Evolutionary conservation across 2,113 vertebrate species (phyloP).

Genomic region (Chloebia gouldiae): DNA sequence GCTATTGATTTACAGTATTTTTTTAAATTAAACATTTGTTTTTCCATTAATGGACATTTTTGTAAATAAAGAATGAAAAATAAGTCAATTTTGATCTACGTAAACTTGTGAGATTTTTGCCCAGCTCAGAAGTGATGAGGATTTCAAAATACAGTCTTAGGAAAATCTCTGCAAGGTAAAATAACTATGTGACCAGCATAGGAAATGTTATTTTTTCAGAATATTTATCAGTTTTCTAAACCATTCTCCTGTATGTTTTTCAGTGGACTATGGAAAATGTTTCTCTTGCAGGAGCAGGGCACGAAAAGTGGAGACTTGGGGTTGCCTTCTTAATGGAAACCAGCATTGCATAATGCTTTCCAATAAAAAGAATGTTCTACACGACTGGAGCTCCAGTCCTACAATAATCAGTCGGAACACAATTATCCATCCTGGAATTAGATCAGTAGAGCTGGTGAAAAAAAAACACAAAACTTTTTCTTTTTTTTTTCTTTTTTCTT

Average conservation of each 20-base stretch:
- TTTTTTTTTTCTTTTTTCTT: not conserved
- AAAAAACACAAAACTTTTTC: not conserved
- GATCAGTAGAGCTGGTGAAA: slow-evolving; percentile 5
- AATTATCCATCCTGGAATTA: slow-evolving; percentile 56
- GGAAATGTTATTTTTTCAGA: not conserved
- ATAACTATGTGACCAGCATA: not conserved
- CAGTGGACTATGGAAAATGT: not conserved
- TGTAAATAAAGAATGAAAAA: not conserved
- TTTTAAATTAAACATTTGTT: not conserved
- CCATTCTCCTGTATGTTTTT: not conserved
- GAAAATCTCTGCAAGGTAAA: not conserved
- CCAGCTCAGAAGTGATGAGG: not conserved
- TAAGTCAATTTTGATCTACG: not conserved
- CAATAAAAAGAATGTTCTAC: slow-evolving; percentile 53
- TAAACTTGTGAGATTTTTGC: not conserved
- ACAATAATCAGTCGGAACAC: slow-evolving; percentile 9
- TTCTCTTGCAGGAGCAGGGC: not conserved
- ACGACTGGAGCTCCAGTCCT: not conserved
- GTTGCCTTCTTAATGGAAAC: slow-evolving; percentile 42
- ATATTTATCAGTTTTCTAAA: not conserved
- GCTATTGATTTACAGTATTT: not conserved
- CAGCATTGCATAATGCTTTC: slow-evolving; percentile 41
- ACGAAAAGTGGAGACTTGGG: not conserved
- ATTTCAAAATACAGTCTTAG: not conserved
- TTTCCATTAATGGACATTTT: not conserved